phyloP scores from a whole-genome alignment of 2,888 invertebrate genomes.

The Cosmopolites sordidus region DNA sequence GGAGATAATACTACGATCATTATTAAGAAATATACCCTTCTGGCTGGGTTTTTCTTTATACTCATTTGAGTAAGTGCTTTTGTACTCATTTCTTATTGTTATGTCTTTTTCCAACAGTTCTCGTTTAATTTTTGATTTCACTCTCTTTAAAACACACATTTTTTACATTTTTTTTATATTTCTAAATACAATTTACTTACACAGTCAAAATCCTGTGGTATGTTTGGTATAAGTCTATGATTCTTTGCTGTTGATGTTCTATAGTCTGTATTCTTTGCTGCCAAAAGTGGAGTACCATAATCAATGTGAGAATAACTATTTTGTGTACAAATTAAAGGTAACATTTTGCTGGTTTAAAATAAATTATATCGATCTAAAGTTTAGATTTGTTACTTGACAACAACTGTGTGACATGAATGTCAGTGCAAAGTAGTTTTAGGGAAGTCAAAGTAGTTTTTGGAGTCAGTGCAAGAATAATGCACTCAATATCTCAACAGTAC shows the following conservation, averaged over 20 bases:
- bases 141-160: conserved; percentile 33
- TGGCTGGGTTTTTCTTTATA: conserved; percentile 31
- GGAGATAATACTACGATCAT: conserved; percentile 19
- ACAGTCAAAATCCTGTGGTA: conserved; percentile 42
- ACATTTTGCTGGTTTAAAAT: too few relatives aligned
- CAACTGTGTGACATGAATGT: too few relatives aligned
- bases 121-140: conserved; percentile 35
- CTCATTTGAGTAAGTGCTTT: conserved; percentile 30
- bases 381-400: too few relatives aligned
- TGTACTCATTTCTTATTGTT: conserved; percentile 34
- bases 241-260: conserved; percentile 38
- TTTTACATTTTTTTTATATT: too few relatives aligned
- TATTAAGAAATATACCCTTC: conserved; percentile 25
- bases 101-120: conserved; percentile 33
- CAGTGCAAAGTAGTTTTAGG: too few relatives aligned
- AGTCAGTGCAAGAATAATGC: too few relatives aligned
- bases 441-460: too few relatives aligned
- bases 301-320: conserved; percentile 39
- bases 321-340: conserved; percentile 36
- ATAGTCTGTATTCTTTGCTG: conserved; percentile 41
- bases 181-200: conserved; percentile 32
- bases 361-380: too few relatives aligned
- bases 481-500: too few relatives aligned
- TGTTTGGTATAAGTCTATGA: conserved; percentile 37
- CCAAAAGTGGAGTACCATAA: conserved; percentile 41